Base-by-base conservation (phyloP, 2,888 invertebrate genomes). In the Tipula vernalis region DNA sequence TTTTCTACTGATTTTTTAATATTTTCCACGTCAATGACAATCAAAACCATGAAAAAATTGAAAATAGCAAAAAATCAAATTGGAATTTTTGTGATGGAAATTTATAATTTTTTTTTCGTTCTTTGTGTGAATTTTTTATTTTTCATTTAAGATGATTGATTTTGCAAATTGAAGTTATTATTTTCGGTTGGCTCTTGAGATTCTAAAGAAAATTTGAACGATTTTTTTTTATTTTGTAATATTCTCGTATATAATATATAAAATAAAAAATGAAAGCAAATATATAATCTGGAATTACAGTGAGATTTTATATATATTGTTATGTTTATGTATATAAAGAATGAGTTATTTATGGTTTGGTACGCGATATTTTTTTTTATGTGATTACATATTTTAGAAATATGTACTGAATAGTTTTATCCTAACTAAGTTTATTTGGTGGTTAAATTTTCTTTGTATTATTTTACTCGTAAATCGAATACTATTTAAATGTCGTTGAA, bases 1-100 rank as follows among this genome's bases (percentile, higher is more conserved):
- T n/a, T n/a, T n/a, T n/a, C n/a, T n/a, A n/a, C n/a, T n/a, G n/a
- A n/a, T n/a, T n/a, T n/a, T 71, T 71, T 71, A 71, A 71, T 71
- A 71, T 71, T 71, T 71, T 71, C 71, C 71, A 71, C 71, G 71
- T 71, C 71, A 71, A 71, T 71, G 71, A 71, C 71, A 71, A 71
- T 71, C 71, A 71, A 71, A 71, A 71, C 71, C 28, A 71, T 71
- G 71, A 71, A 71, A 71, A 71, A 71, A 71, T 71, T 71, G 71
- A 71, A 71, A 71, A 71, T 71, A 71, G 71, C 71, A 71, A 71
- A 71, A 71, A 71, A 71, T 71, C 71, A 71, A 71, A 71, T 71
- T 71, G 71, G 71, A 71, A 71, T 71, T 71, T 71, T 71, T 71
- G 71, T 71, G 71, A 71, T 71, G 71, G 71, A 71, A 71, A 71